Evolutionary conservation across 2,797 vertebrate genomes (phyloP).

Genomic region (Peromyscus melanophrys): DNA sequence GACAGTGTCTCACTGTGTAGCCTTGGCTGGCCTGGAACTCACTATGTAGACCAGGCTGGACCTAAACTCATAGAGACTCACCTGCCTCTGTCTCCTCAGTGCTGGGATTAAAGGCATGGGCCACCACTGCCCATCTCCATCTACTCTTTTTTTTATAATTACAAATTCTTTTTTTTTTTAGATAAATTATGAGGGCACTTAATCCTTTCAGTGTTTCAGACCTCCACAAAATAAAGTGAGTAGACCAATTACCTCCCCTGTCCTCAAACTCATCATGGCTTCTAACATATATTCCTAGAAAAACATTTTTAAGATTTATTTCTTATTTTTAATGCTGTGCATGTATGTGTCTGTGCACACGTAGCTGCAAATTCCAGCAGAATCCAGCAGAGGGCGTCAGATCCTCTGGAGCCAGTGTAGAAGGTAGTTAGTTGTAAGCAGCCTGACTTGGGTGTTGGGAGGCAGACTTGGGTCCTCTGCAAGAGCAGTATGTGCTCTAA

Average conservation of each 20-base stretch:
- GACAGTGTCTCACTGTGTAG: neutral
- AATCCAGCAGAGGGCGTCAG: neutral
- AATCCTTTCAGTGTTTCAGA: neutral
- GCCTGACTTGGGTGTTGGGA: neutral
- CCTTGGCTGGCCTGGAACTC: neutral
- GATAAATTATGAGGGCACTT: neutral
- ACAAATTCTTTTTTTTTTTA: neutral
- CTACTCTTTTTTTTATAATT: neutral
- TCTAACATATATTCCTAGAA: neutral
- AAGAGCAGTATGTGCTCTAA: neutral
- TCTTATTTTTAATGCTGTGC: neutral
- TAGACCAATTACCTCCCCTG: neutral
- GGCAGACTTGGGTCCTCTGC: neutral
- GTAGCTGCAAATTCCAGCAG: neutral
- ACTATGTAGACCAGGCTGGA: neutral
- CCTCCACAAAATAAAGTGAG: neutral
- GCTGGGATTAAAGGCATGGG: too few species aligned
- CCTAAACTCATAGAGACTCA: neutral
- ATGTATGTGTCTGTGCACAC: neutral
- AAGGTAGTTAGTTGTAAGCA: neutral
- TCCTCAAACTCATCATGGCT: neutral
- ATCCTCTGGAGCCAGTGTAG: neutral
- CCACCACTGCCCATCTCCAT: neutral
- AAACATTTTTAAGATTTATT: neutral
- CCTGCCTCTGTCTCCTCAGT: neutral